These are phyloP conservation scores for Bembecia ichneumoniformis DNA, from an alignment of 2,888 invertebrate genomes.

Conservation along the genomic window DNA sequence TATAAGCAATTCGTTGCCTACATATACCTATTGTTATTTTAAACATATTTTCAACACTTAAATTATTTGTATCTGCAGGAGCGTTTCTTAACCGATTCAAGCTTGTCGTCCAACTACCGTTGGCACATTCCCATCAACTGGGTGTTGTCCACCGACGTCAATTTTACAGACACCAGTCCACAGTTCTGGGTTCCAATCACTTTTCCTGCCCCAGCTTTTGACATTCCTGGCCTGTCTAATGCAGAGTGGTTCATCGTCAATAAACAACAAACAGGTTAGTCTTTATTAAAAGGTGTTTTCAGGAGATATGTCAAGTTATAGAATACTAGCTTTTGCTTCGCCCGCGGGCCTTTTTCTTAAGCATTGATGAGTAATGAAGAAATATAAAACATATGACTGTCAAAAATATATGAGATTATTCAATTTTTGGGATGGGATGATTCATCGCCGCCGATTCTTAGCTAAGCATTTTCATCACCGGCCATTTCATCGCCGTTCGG, in stretches of 20 bases:
- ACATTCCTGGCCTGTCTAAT: conserved; percentile 30
- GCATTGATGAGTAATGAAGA: no score
- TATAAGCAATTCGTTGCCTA: no score
- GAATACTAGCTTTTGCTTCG: no score
- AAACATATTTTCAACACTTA: no score
- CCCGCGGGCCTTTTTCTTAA: no score
- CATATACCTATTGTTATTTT: no score
- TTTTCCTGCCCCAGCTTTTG: conserved; percentile 26
- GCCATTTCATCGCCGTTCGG: no score
- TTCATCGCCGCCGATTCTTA: no score
- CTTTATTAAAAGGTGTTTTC: not conserved
- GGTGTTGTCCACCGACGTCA: conserved; percentile 43
- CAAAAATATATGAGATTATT: no score
- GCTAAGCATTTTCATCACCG: no score
- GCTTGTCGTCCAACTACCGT: conserved; percentile 21
- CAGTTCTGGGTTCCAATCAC: conserved; percentile 55
- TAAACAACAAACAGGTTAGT: conserved; percentile 73
- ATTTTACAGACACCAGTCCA: conserved; percentile 64
- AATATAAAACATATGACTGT: no score
- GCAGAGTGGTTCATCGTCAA: conserved; percentile 75
- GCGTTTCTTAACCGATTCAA: conserved; percentile 46
- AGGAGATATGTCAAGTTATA: not conserved
- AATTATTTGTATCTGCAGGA: conserved; percentile 20
- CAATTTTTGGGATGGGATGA: no score
- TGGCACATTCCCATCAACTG: conserved; percentile 73